Base-by-base conservation (phyloP, 2,113 vertebrate species). In the Hydropotes inermis region DNA sequence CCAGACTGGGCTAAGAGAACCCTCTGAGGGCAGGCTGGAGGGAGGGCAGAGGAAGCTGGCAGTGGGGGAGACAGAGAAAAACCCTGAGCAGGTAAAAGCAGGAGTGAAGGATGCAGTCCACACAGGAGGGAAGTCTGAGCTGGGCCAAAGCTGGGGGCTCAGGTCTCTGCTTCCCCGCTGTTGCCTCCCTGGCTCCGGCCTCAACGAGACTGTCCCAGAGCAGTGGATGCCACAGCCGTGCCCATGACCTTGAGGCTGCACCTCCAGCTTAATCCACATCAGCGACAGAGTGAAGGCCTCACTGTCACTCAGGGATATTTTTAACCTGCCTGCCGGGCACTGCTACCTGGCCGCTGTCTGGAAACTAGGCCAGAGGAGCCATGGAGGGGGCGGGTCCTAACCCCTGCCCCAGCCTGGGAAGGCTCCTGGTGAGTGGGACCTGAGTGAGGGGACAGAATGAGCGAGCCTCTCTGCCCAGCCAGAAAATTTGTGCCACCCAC, bases 221-320 rank as follows among this genome's bases (percentile, higher is more conserved):
- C 6, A 83, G 43, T 0, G 17, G 58, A 43, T 27, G 7, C 96
- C 74, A 7, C 8, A 50, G 23, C 87, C 21, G 85, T n/a, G 5
- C 64, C 96, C 33, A 43, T 98, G 98, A 97, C 92, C 98, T 97
- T 76, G 87, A 97, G 98, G 76, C 83, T 96, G 60, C 89, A 94
- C 89, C 92, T 60, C 87, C 95, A 28, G 92, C 92, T 90, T 97
- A 97, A 98, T 97, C 97, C 91, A 19, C 91, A 88, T 97, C 97
- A 97, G 96, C 76, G 55, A 92, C 98, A 98, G 92, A 89, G 54
- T 12, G 30, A 95, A 94, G 58, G 25, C 57, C 81, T 95, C 16
- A 25, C 93, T 98, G 97, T 98, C 98, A 91, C 84, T 90, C 5
- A 67, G 36, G 86, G 97, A 84, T 94, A 97, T 98, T 98, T 96